Evolutionary conservation across 2,888 invertebrate species (phyloP).

Genomic region (Drosophila monieri): DNA sequence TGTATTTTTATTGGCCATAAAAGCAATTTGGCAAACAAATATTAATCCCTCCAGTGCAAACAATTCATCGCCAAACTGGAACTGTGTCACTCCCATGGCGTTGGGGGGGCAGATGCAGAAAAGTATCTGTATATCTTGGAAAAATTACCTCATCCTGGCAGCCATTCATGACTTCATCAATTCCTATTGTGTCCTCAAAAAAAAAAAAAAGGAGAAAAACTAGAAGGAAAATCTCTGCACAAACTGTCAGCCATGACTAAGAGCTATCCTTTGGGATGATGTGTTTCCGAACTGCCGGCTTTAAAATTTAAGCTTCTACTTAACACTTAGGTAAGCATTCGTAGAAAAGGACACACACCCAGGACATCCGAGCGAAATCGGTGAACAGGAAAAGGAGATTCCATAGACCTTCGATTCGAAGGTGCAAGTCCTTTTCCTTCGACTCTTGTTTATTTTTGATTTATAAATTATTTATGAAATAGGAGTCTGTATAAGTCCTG

Average conservation of each 20-base stretch:
- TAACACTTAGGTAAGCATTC: background rate
- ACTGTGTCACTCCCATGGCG: conserved; percentile 21
- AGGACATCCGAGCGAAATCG: background rate
- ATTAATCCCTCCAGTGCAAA: background rate
- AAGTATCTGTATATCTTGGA: conserved; percentile 10
- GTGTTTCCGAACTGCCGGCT: background rate
- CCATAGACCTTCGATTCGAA: background rate
- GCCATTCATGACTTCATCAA: conserved; percentile 4
- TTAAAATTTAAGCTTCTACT: background rate
- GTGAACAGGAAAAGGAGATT: background rate
- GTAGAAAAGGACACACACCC: conserved; percentile 1
- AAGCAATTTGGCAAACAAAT: conserved; percentile 1
- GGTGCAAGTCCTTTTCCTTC: background rate
- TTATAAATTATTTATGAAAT: too few species aligned
- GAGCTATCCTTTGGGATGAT: conserved; percentile 1
- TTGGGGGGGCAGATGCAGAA: conserved; percentile 5
- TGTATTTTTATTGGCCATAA: background rate
- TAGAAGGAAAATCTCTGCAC: background rate
- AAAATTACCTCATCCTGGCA: conserved; percentile 4
- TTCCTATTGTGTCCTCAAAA: background rate
- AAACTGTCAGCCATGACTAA: background rate
- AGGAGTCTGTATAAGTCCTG: too few species aligned
- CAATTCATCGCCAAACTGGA: background rate
- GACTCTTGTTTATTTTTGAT: background rate
- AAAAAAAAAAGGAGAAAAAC: background rate